Evolutionary conservation across 1,140 invertebrate species (phyloP), one percentile per base, ranked within the genome.

Genomic region (Caenorhabditis remanei): DNA sequence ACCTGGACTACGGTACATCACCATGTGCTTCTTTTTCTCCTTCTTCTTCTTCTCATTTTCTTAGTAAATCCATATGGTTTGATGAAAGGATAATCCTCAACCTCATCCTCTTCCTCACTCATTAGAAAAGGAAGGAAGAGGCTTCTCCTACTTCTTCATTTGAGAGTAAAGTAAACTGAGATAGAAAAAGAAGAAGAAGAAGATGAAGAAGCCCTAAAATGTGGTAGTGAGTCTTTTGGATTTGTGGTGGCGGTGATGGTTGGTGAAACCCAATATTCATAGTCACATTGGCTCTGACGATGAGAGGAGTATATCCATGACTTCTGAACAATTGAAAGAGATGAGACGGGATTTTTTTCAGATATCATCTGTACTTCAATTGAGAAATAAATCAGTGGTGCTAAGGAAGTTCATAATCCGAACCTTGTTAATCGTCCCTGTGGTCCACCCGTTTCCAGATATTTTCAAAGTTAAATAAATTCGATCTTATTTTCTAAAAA

Each of bases 271-370:
- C 71, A 79, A 79, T 79, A 79, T 79, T 79, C 71, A 50, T 79
- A 79, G 71, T 79, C 71, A 79, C 71, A 79, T 79, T 79, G 71
- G 43, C 71, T 79, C 71, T 79, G 71, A 79, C 71, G 71, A 79
- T 79, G 71, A 79, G 71, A 79, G 46, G 71, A 46, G 71, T 50
- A 79, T 79, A 79, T 79, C 71, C 71, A 79, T 79, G 71, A 79
- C 71, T 79, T 79, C 46, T 48, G n/a, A 41, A 24, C 43, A 79
- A 32, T n/a, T 50, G 21, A n/a, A 13, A 3, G 46, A n/a, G 46
- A 50, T 4, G 40, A 50, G 7, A 19, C 43, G 71, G 46, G 40
- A 43, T 13, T 43, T 16, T 24, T 63, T 58, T 0, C 6, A 58
- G 55, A 19, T 6, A 58, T 16, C 6, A 58, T n/a, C 14, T 58